phyloP scores from a whole-genome alignment of 2,888 invertebrate genomes.

The Bombylius major region DNA sequence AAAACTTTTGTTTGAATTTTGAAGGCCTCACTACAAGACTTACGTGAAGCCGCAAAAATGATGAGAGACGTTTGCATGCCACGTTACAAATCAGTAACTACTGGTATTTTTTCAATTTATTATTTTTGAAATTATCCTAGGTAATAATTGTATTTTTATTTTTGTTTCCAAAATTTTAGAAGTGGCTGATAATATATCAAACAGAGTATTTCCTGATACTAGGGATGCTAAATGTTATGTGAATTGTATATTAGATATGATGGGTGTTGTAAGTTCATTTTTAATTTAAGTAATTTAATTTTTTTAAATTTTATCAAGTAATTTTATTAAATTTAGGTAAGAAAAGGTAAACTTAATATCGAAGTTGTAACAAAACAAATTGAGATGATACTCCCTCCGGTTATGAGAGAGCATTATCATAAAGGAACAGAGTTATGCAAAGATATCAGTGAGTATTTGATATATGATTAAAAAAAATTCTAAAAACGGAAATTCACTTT shows the following conservation, averaged over 20 bases:
- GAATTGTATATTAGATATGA: constrained; percentile 31
- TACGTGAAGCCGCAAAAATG: no score
- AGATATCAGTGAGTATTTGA: constrained; percentile 10
- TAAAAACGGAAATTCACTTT: not conserved
- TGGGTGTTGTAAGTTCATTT: constrained; percentile 32
- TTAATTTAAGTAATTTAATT: no score
- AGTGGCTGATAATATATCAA: constrained; percentile 5
- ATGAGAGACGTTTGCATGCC: no score
- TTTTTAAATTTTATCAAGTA: no score
- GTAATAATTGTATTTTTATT: no score
- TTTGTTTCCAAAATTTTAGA: not conserved
- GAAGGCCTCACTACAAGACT: no score
- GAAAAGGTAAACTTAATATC: constrained; percentile 13
- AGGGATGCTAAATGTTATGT: constrained; percentile 32
- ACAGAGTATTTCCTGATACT: constrained; percentile 10
- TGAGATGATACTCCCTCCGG: constrained; percentile 10
- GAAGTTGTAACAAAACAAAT: constrained; percentile 12
- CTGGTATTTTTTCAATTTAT: no score
- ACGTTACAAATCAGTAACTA: no score
- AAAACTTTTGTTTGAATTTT: no score
- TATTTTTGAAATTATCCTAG: no score
- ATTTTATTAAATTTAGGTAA: constrained; percentile 3
- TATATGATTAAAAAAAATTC: not conserved
- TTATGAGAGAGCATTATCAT: constrained; percentile 4
- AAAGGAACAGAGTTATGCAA: constrained; percentile 5